Evolutionary conservation across 2,888 invertebrate species (phyloP).

Genomic region (Allacma fusca): DNA sequence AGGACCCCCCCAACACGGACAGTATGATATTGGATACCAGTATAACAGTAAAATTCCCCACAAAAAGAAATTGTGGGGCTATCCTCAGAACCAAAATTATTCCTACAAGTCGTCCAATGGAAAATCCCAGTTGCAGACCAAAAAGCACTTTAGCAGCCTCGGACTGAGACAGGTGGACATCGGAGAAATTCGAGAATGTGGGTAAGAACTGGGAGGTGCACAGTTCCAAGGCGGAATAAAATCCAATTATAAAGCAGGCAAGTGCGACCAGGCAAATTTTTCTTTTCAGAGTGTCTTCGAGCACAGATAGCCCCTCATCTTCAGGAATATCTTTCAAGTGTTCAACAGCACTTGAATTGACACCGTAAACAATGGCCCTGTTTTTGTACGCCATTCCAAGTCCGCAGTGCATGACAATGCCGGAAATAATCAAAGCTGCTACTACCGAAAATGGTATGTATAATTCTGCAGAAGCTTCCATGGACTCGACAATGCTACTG

Average conservation of each 20-base stretch:
- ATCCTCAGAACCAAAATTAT: conserved; percentile 48
- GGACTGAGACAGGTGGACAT: conserved; percentile 42
- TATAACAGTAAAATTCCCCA: conserved; percentile 35
- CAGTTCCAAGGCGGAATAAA: conserved; percentile 49
- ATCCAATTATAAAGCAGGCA: conserved; percentile 42
- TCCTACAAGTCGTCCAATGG: conserved; percentile 44
- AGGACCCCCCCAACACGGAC: conserved; percentile 29
- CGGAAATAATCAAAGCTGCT: no score
- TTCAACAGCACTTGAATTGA: neutral
- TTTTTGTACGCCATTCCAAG: neutral
- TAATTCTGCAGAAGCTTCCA: neutral
- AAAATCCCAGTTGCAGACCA: conserved; percentile 44
- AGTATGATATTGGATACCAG: conserved; percentile 40
- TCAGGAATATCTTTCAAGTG: neutral
- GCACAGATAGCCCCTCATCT: neutral
- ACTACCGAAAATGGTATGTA: conserved; percentile 13
- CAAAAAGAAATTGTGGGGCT: conserved; percentile 39
- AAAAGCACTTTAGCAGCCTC: conserved; percentile 43
- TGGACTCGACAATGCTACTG: neutral
- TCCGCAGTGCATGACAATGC: no score
- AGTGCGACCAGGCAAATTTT: conserved; percentile 40
- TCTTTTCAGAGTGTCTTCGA: neutral
- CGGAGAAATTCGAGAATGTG: conserved; percentile 49
- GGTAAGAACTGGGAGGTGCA: conserved; percentile 50
- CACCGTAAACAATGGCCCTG: no score